phyloP scores from a whole-genome alignment of 1,140 invertebrate genomes.

The Gryon sp. region DNA sequence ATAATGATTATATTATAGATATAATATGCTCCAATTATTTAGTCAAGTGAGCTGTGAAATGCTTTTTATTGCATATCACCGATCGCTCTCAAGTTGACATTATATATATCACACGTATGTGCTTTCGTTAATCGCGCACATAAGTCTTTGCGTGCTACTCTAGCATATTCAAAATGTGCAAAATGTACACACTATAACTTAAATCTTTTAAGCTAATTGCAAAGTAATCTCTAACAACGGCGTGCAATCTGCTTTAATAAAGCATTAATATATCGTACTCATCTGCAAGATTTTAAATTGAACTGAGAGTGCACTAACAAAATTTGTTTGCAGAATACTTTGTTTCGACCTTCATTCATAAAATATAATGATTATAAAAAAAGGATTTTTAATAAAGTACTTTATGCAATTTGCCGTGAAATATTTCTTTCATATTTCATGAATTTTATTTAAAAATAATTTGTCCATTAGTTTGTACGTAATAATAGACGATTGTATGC shows the following conservation, averaged over 20 bases:
- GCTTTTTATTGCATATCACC: constrained; percentile 42
- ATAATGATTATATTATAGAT: too few relatives aligned
- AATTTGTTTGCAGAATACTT: constrained; percentile 31
- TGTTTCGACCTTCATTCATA: not conserved
- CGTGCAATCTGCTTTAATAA: constrained; percentile 53
- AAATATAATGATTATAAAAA: too few relatives aligned
- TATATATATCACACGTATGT: constrained; percentile 27
- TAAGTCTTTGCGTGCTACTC: not conserved
- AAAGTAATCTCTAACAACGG: constrained; percentile 42
- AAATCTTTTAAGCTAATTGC: constrained; percentile 50
- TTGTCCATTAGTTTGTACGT: too few relatives aligned
- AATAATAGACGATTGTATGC: too few relatives aligned
- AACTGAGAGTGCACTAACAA: constrained; percentile 22
- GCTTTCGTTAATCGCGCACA: constrained; percentile 17
- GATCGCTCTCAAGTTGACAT: constrained; percentile 33
- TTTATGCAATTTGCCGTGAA: too few relatives aligned
- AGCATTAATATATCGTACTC: constrained; percentile 29
- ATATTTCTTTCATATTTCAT: too few relatives aligned
- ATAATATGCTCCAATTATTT: constrained; percentile 27
- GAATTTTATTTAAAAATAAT: too few relatives aligned
- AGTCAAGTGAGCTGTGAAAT: constrained; percentile 28
- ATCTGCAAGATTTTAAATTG: constrained; percentile 20
- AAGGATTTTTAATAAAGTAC: too few relatives aligned
- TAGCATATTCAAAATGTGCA: constrained; percentile 16
- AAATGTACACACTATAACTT: constrained; percentile 29